Percentiles rank a stretch among this genome's conserved stretches.
phyloP scores from a whole-genome alignment of 2,888 invertebrate species.

The Epistrophe eligans region DNA sequence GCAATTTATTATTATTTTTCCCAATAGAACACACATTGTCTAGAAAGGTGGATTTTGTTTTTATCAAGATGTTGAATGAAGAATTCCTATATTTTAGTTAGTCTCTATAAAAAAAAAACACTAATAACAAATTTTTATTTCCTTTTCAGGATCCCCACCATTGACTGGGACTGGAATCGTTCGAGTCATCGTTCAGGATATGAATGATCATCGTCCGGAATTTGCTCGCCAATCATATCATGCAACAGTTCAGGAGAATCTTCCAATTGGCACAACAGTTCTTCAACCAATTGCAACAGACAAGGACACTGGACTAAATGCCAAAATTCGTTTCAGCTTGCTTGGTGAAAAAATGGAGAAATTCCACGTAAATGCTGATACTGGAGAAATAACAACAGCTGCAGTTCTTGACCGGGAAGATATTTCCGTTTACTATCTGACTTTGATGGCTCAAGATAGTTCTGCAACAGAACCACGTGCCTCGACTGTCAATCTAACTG shows the following conservation, averaged over 20 bases:
- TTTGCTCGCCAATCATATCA: conserved; percentile 93
- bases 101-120: conserved; percentile 28
- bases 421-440: conserved; percentile 90
- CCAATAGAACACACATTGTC: conserved; percentile 36
- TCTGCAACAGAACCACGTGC: conserved; percentile 93
- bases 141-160: conserved; percentile 92
- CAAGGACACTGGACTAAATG: conserved; percentile 93
- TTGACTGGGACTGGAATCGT: conserved; percentile 96
- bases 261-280: conserved; percentile 90
- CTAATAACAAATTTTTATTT: conserved; percentile 45
- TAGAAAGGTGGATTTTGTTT: conserved; percentile 9
- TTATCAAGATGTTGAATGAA: conserved; percentile 64
- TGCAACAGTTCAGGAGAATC: conserved; percentile 92
- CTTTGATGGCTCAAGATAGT: conserved; percentile 94
- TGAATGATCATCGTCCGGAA: conserved; percentile 96
- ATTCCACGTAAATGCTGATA: conserved; percentile 91
- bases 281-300: conserved; percentile 92
- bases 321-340: conserved; percentile 93
- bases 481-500: conserved; percentile 92
- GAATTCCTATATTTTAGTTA: conserved; percentile 40
- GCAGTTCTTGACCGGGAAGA: conserved; percentile 92
- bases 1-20: conserved; percentile 67
- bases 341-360: conserved; percentile 92
- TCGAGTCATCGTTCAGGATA: conserved; percentile 94
- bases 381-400: conserved; percentile 91